Evolutionary conservation across 2,113 vertebrate genomes (phyloP), one percentile per base, ranked within the genome.

Genomic region (Xenopus laevis): DNA sequence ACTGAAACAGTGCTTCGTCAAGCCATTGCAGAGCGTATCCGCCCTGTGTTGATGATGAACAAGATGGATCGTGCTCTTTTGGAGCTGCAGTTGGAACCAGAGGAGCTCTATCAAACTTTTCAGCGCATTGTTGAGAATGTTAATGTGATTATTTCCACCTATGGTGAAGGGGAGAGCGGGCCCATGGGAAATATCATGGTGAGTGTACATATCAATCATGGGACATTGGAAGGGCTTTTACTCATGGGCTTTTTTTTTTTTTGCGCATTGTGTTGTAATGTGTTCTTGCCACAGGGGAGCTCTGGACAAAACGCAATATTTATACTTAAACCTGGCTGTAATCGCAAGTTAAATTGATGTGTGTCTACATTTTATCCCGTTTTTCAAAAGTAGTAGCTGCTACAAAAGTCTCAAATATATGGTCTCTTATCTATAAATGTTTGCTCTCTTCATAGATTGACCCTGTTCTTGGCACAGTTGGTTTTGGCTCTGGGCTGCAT

Each of bases 41-140:
- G 93, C 76, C 96, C 96, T 0, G 95, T 98, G 10, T 86, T 98
- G 80, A 98, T 98, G 96, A 98, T 98, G 95, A 98, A 98, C 86
- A 98, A 98, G 83, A 98, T 98, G 96, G 96, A 98, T 87, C 89
- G 95, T 3, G 97, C 96, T 0, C 84, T 98, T 82, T 81, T 98
- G 20, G 96, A 98, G 85, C 85, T 98, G 86, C 97, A 98, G 87
- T 89, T 98, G 80, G 89, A 92, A 4, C 88, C 95, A 0, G 96
- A 98, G 69, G 94, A 95, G 71, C 92, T 98, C 9, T 98, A 93
- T 86, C 93, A 96, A 83, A 96, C 95, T 13, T 98, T 98, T 90
- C 97, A 98, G 89, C 93, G 94, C 79, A 98, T 98, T 0, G 92
- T 98, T 81, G 96, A 98, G 82, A 93, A 92, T 0, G 94, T 97